phyloP scores from a whole-genome alignment of 2,113 vertebrate genomes.

The Bufo gargarizans region DNA sequence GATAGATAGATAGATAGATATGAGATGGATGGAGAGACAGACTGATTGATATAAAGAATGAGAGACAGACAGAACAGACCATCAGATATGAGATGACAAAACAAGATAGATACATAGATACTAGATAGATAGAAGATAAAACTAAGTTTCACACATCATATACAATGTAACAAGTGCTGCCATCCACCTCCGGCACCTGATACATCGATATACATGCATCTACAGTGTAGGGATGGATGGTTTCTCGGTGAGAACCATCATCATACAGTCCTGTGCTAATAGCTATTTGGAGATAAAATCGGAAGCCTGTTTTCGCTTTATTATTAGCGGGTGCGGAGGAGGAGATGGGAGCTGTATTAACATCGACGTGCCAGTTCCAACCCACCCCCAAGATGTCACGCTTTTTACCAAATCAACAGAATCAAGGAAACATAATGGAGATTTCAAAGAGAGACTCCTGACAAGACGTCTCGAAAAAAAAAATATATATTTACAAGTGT shows the following conservation, averaged over 20 bases:
- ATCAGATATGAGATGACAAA: too few relatives aligned
- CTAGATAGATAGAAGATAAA: too few relatives aligned
- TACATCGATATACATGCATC: not conserved
- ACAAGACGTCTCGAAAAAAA: not conserved
- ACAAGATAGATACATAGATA: too few relatives aligned
- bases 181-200: not conserved
- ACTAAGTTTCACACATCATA: not conserved
- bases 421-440: conserved; percentile 9
- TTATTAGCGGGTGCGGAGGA: conserved; percentile 56
- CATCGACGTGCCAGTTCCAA: conserved; percentile 54
- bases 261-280: conserved; percentile 20
- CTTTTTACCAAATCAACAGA: conserved; percentile 44
- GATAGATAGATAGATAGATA: too few relatives aligned
- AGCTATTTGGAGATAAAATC: conserved; percentile 55
- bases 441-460: not conserved
- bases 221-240: too few relatives aligned
- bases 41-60: too few relatives aligned
- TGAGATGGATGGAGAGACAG: too few relatives aligned
- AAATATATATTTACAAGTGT: not conserved
- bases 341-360: conserved; percentile 56
- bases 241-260: too few relatives aligned
- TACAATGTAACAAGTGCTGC: not conserved
- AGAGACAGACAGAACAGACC: too few relatives aligned
- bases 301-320: conserved; percentile 53
- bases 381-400: conserved; percentile 57